Evolutionary conservation across 2,113 vertebrate species (phyloP), one percentile per base, ranked within the genome.

Genomic region (Cettia cetti): DNA sequence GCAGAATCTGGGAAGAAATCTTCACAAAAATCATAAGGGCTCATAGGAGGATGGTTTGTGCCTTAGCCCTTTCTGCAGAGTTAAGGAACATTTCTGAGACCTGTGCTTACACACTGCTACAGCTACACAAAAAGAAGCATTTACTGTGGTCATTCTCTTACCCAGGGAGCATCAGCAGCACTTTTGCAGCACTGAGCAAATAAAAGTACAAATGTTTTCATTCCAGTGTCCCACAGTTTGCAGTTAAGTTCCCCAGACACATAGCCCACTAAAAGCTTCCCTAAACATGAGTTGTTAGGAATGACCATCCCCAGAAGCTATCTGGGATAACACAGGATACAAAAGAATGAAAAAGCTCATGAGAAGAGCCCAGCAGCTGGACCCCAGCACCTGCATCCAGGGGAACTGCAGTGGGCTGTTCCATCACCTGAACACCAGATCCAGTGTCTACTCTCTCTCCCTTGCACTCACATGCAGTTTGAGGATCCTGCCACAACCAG

Each of bases 11-110:
- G 50, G 42, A 14, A 80, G 42, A 57, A 88, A 72, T 42, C 35
- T 39, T 50, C 27, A 24, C 24, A 54, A 54, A 50, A 54, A 53
- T 24, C 40, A 50, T 54, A 40, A 63, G n/a, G 49, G 54, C n/a
- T 82, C 3, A 0, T 11, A 15, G 31, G 24, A n/a, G 11, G 15
- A 9, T 3, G 6, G 15, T 4, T 39, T 18, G 2, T 10, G 39
- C 33, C 14, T 71, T 11, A 6, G 23, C 1, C 4, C 24, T 27
- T 49, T 24, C 70, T n/a, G 6, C 7, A 15, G 21, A 20, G 8
- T 6, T 56, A 9, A 42, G 54, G 35, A 59, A 33, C 16, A 2
- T 13, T 13, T n/a, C 30, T 59, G 40, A 6, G 8, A 7, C 16
- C 49, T 22, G 33, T 12, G 31, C 31, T 82, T 44, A 24, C 35